Base-by-base conservation (phyloP, 2,797 vertebrate species). In the Microcaecilia unicolor region DNA sequence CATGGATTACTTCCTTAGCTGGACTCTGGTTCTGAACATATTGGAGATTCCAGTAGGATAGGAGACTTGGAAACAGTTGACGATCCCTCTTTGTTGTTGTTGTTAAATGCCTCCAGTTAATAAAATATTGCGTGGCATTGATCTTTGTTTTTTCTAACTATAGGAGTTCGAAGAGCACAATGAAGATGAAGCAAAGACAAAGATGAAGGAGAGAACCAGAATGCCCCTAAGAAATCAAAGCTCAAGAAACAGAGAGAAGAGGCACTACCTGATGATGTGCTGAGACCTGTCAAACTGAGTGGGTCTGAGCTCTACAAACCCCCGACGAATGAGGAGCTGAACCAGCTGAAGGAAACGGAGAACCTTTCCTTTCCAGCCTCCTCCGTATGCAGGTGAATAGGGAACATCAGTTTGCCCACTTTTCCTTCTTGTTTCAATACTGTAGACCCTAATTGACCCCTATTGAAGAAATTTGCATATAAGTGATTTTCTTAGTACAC, bases 301-400 rank as follows among this genome's bases (percentile, higher is more conserved):
- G 62, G 81, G 10, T 75, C 73, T 25, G 86, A 97, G 10, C 67
- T 97, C 14, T 97, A 92, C 71, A 87, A 78, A 63, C 84, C 92
- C 2, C 91, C 93, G 1, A 90, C 91, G 13, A 92, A 68, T 6
- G 90, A 98, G 55, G 94, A 98, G 58, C 74, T 98, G 3, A 93
- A 76, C 61, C 87, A 78, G 48, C 75, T 99, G 44, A 89, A 93
- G 48, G 94, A 99, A 55, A 88, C 93, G 0, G 94, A 99, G 55
- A 90, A 78, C 40, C 76, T 96, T 14, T 98, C 57, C 93, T 97
- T 55, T 94, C 89, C 64, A 94, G 86, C 55, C 72, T 99, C 35
- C 84, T 99, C 9, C 91, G 92, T 43, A 83, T 99, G 80, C 94
- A 99, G 91, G 96, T 98, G 32, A n/a, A n/a, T n/a, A n/a, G n/a